Evolutionary conservation across 2,113 vertebrate genomes (phyloP).

Genomic region (Ancistrus triradiatus): DNA sequence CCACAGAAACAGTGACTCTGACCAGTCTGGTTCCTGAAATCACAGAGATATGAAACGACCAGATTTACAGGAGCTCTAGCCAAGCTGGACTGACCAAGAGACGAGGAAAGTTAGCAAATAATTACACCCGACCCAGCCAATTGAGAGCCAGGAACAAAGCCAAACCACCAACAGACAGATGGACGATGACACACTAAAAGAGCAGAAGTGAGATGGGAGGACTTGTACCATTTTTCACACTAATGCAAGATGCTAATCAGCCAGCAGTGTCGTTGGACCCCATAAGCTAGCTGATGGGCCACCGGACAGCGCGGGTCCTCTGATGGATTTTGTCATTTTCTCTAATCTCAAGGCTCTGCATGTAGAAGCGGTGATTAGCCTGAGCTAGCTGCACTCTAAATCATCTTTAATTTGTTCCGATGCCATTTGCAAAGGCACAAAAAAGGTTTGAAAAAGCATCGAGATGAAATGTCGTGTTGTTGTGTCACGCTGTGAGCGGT

Average conservation of each 20-base stretch:
- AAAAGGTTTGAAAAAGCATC: too few relatives aligned
- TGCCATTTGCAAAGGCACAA: too few relatives aligned
- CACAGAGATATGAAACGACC: too few relatives aligned
- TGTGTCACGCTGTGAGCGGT: too few relatives aligned
- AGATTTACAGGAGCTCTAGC: conserved; percentile 47
- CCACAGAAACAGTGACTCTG: too few relatives aligned
- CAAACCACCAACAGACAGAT: conserved; percentile 47
- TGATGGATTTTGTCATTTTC: conserved; percentile 11
- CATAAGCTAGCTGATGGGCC: neutral
- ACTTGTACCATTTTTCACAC: conserved; percentile 5
- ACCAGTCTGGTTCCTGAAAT: too few relatives aligned
- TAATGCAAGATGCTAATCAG: conserved; percentile 11
- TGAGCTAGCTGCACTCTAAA: neutral
- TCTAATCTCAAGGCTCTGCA: neutral
- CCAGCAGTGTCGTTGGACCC: neutral
- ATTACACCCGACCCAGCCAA: conserved; percentile 69
- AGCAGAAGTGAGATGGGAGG: conserved; percentile 15
- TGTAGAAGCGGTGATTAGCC: conserved; percentile 14
- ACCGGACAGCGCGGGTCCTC: neutral
- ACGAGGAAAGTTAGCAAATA: conserved; percentile 61
- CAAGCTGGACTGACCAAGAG: conserved; percentile 48
- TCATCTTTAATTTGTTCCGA: too few relatives aligned
- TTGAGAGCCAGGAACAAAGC: conserved; percentile 56
- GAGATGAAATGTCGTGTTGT: too few relatives aligned
- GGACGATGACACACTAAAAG: conserved; percentile 12